Evolutionary conservation across 2,113 vertebrate species (phyloP), one percentile per base, ranked within the genome.

Genomic region (Butastur rufipennis): DNA sequence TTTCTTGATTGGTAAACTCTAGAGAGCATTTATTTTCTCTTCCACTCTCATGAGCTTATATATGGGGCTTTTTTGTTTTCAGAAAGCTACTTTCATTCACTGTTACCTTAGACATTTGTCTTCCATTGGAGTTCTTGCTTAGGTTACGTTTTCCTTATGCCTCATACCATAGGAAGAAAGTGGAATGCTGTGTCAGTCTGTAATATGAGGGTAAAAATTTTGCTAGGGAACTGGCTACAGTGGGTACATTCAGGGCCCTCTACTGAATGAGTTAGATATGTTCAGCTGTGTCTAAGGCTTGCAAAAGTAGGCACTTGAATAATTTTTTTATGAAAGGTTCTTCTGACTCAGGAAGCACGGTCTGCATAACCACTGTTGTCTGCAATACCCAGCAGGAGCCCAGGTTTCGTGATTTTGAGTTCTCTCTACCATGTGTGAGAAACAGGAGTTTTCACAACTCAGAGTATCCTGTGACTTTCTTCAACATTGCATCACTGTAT

Each of bases 281-380:
- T 16, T 70, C 67, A 80, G n/a, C 59, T 53, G 8, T 61, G 32
- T 25, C 50, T 45, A 90, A 79, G 20, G 17, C 45, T 81, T 88
- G 27, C 16, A 42, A 74, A 59, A 38, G 19, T 4, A 34, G 16
- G 13, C 22, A 58, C 19, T 40, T n/a, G 16, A 70, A 34, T 48
- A 48, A 32, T n/a, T 32, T 11, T 34, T 20, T 53, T 21, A 25
- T 32, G 15, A 38, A 66, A 66, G 4, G 4, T 25, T 66, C 47
- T 61, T 59, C 56, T 82, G 16, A 19, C 40, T 63, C 22, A 50
- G 40, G 61, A 61, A n/a, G 11, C 14, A 5, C 2, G 8, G 31
- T 18, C 26, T 0, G 0, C 13, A 18, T 15, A 53, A 32, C 26
- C 34, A 21, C 20, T 20, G 6, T 23, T 62, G 16, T 25, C 34